Conservation (phyloP, 2,888 invertebrate genomes). For the Scaptodrosophila latifasciaeformis region DNA sequence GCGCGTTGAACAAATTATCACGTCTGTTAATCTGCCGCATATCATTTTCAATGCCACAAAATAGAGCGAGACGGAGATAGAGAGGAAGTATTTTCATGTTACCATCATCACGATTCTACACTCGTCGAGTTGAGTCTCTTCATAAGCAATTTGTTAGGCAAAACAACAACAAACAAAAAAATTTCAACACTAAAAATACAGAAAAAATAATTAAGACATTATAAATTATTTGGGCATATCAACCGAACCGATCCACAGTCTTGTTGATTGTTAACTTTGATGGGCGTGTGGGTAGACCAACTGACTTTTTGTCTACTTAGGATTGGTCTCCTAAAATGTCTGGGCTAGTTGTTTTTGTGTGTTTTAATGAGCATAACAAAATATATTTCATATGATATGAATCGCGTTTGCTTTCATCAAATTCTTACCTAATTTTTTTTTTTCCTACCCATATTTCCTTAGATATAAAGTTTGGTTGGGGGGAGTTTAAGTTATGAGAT, state of each 20-base stretch:
- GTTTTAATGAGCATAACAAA: slow-evolving; percentile 60
- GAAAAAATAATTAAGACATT: slow-evolving; percentile 64
- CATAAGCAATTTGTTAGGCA: slow-evolving; percentile 63
- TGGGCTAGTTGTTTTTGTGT: not conserved
- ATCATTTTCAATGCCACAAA: slow-evolving; percentile 41
- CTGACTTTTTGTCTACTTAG: not conserved
- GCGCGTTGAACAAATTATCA: slow-evolving; percentile 57
- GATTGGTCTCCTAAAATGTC: too few species aligned
- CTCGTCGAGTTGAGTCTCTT: slow-evolving; percentile 28
- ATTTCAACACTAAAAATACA: slow-evolving; percentile 22
- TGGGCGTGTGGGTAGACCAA: not conserved
- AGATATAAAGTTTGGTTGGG: too few species aligned
- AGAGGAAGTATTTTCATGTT: slow-evolving; percentile 60
- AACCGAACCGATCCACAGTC: slow-evolving; percentile 21
- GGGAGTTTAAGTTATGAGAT: slow-evolving; percentile 51
- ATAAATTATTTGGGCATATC: slow-evolving; percentile 54
- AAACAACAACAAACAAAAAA: not conserved
- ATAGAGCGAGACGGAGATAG: not conserved
- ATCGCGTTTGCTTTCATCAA: slow-evolving; percentile 32
- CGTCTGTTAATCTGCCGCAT: slow-evolving; percentile 63
- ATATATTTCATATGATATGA: slow-evolving; percentile 45
- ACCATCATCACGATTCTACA: slow-evolving; percentile 3
- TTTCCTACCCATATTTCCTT: too few species aligned
- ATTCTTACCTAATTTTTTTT: slow-evolving; percentile 33
- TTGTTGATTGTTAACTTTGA: slow-evolving; percentile 48